A percentile compares a stretch with the other conserved stretches of the same genome.
Evolutionary conservation across 2,113 vertebrate genomes (phyloP).

Genomic region (Grammomys surdaster): DNA sequence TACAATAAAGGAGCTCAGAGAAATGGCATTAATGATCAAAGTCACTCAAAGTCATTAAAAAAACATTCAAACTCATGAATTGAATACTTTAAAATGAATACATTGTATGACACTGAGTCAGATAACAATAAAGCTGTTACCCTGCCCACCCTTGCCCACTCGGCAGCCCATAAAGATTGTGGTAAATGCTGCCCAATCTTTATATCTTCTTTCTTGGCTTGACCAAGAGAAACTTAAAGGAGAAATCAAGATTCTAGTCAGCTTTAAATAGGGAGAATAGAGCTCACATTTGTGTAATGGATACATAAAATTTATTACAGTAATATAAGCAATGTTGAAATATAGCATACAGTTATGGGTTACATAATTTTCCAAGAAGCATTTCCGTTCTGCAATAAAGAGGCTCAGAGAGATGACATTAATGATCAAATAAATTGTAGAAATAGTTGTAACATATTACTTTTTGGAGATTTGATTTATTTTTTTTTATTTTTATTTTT

Average conservation of each 20-base stretch:
- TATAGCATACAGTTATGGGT: background rate
- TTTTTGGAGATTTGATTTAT: background rate
- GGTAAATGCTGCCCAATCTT: background rate
- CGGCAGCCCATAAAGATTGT: background rate
- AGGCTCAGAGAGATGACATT: background rate
- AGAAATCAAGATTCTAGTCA: background rate
- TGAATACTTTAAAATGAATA: background rate
- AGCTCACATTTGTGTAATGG: background rate
- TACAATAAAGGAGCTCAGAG: background rate
- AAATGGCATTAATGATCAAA: background rate
- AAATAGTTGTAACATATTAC: background rate
- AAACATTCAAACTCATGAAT: background rate
- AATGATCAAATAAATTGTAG: background rate
- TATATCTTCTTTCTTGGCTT: background rate
- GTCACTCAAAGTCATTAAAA: background rate
- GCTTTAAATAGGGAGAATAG: background rate
- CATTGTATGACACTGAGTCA: background rate
- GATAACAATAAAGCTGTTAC: background rate
- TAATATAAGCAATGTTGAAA: background rate
- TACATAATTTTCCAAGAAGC: background rate
- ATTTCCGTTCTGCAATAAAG: background rate
- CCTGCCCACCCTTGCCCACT: no score
- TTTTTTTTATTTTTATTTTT: no score
- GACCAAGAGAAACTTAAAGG: background rate
- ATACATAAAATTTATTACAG: background rate